phyloP scores from a whole-genome alignment of 1,140 invertebrate genomes.

The Saccostrea cuccullata region DNA sequence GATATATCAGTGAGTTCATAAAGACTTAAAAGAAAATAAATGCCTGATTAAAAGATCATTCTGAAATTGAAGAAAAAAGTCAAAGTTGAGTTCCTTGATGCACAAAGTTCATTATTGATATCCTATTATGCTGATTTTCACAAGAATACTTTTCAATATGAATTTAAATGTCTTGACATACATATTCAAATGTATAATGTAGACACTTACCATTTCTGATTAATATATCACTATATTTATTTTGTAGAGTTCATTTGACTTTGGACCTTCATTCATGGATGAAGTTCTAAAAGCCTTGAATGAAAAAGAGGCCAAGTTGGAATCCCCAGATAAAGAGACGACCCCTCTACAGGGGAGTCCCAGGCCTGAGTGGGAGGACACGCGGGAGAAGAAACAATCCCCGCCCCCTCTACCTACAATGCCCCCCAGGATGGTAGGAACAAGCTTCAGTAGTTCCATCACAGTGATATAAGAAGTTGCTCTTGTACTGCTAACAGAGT shows the following conservation, averaged over 20 bases:
- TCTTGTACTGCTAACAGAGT: constrained; percentile 27
- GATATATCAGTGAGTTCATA: constrained; percentile 68
- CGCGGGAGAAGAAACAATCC: constrained; percentile 41
- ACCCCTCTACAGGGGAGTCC: constrained; percentile 48
- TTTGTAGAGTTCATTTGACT: constrained; percentile 88
- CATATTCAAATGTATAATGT: not conserved
- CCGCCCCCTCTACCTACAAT: constrained; percentile 59
- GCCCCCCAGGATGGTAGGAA: constrained; percentile 59
- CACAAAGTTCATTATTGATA: not conserved
- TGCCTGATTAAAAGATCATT: not conserved
- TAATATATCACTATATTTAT: not conserved
- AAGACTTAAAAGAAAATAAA: not conserved
- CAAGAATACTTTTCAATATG: not conserved
- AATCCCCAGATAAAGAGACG: constrained; percentile 52
- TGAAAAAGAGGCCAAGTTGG: constrained; percentile 71
- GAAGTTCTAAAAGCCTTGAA: constrained; percentile 92
- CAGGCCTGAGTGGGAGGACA: constrained; percentile 10
- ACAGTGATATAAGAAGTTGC: constrained; percentile 26
- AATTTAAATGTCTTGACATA: not conserved
- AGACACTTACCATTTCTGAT: not conserved
- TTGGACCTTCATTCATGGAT: constrained; percentile 94
- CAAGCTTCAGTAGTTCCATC: not conserved
- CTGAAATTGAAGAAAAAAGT: too few relatives aligned
- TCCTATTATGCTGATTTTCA: not conserved
- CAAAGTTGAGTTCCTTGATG: too few relatives aligned